Evolutionary conservation across 2,113 vertebrate genomes (phyloP).

Genomic region (Seriola aureovittata): DNA sequence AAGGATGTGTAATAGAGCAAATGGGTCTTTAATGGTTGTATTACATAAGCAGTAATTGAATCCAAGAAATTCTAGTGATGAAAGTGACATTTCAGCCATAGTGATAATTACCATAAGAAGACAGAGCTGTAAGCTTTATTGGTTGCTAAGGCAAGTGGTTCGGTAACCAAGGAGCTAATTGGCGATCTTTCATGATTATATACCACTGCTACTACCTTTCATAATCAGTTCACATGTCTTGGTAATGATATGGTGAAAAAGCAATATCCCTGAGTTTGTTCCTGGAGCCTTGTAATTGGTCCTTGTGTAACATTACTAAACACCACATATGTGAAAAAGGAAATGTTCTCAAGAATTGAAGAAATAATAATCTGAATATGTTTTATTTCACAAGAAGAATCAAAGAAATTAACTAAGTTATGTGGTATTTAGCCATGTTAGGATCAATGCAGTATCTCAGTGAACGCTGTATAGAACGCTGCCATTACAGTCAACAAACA

Average conservation of each 20-base stretch:
- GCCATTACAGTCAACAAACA: background rate
- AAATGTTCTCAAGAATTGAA: background rate
- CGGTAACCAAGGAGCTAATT: constrained; percentile 53
- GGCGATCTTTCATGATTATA: constrained; percentile 9
- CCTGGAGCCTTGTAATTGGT: background rate
- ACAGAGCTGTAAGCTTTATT: background rate
- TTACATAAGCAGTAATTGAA: constrained; percentile 43
- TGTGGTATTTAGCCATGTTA: background rate
- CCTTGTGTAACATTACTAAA: background rate
- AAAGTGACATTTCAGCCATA: constrained; percentile 20
- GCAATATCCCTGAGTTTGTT: background rate
- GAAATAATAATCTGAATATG: no score
- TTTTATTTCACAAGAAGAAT: background rate
- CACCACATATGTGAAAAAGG: background rate
- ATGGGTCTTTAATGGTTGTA: constrained; percentile 22
- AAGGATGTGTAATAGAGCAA: constrained; percentile 16
- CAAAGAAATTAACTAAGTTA: background rate
- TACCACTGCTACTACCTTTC: background rate
- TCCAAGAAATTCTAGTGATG: constrained; percentile 23
- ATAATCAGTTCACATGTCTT: background rate
- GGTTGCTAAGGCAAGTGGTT: constrained; percentile 38
- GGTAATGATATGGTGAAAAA: constrained; percentile 17
- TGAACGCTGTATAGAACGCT: no score
- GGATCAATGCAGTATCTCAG: no score
- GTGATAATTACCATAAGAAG: constrained; percentile 21